Evolutionary conservation across 2,797 vertebrate genomes (phyloP).

Genomic region (Catharus ustulatus): DNA sequence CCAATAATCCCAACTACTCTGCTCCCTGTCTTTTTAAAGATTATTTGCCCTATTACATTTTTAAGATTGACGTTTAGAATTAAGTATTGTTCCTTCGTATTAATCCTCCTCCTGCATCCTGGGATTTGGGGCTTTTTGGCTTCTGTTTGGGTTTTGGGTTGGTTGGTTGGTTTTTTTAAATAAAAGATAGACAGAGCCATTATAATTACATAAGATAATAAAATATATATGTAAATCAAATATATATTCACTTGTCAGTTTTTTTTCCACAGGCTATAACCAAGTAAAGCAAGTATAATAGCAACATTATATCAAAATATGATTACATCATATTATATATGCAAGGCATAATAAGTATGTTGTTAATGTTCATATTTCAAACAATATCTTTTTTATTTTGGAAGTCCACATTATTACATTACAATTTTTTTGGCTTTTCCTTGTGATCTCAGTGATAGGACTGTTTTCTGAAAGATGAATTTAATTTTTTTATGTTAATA

Average conservation of each 20-base stretch:
- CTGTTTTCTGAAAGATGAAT: slow-evolving; percentile 15
- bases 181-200: not conserved
- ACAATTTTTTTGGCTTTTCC: not conserved
- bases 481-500: slow-evolving; percentile 39
- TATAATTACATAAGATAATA: not conserved
- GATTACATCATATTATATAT: not conserved
- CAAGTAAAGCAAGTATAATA: not conserved
- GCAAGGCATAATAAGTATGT: not conserved
- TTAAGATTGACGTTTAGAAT: not conserved
- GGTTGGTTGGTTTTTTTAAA: not conserved
- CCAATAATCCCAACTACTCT: not conserved
- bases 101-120: not conserved
- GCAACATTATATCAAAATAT: not conserved
- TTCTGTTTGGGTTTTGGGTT: not conserved
- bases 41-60: not conserved
- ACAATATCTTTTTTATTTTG: not conserved
- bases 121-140: not conserved
- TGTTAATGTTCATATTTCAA: not conserved
- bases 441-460: not conserved
- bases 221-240: not conserved
- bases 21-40: not conserved
- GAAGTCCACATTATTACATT: not conserved
- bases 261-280: not conserved
- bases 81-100: not conserved
- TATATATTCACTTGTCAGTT: not conserved